Base-by-base conservation (phyloP, 2,888 invertebrate species). In the Lycia hirtaria region DNA sequence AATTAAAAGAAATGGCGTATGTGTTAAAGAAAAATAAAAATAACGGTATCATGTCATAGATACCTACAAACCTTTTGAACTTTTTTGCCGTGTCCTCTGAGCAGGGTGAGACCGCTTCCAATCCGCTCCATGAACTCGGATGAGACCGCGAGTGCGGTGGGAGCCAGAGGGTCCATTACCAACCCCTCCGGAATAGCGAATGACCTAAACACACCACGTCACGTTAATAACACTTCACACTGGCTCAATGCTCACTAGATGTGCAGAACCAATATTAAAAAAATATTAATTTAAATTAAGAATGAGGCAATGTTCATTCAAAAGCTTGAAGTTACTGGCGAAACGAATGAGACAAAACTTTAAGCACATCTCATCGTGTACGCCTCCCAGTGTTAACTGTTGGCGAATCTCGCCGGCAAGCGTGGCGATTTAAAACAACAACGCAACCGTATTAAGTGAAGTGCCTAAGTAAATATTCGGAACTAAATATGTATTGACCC, bases 111-210 rank as follows among this genome's bases (percentile, higher is more conserved):
- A 64, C 91, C 88, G 70, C 83, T 88, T 68, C 90, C 91, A 65
- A 91, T 81, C 68, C 90, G 88, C 64, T 87, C 90, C 91, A 91
- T 91, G 71, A 91, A 83, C 60, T 90, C 89, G 37, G 86, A 78
- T 55, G 90, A 87, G 65, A 91, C 85, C 61, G 84, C 88, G 65
- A 91, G 85, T 76, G 90, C 86, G 61, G 86, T 84, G 62, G 90
- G 89, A 71, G 90, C 79, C 69, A 90, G 71, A 60, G 91, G 91
- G 74, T 92, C 91, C 90, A 91, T 88, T 69, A 82, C 88, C 78
- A 92, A 77, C 68, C 90, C 89, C 80, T 90, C 89, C 66, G 91
- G 90, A 57, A 90, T 83, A 67, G 89, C 82, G 75, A 88, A 82
- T 66, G 91, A 91, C 91, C 91, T 92, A 76, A 41, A 53, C 59